Base-by-base conservation (phyloP, 2,888 invertebrate species). In the Opisthograptis luteolata region DNA sequence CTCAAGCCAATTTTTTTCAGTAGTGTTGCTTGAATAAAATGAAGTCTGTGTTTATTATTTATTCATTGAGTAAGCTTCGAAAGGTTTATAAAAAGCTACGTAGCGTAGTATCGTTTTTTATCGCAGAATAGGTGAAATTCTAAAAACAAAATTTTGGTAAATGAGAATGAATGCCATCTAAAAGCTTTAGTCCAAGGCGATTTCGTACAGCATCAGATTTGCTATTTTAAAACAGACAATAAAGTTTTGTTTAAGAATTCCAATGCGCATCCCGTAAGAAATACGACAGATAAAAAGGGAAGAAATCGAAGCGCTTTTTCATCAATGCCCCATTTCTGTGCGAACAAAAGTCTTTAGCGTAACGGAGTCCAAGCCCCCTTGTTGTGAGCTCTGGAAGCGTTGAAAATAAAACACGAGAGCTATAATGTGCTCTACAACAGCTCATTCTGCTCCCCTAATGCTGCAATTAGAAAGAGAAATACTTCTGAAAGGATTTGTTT, bases 401-500 rank as follows among this genome's bases (percentile, higher is more conserved):
- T 81, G 71, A 73, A 82, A 83, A 84, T 81, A 84, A 82, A 83
- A 83, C 68, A 75, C 71, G 75, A 71, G 69, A 70, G 62, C 67
- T 70, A 64, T 59, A 19, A 13, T 61, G 55, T 67, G 71, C 61
- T 65, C 66, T 77, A 83, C 79, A 84, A 84, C 83, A 83, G 78
- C 79, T 83, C 78, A 79, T 79, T 81, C 70, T 68, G 68, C 69
- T 74, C 69, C 70, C 71, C 77, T 84, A 82, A 86, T 84, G 75
- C 78, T 79, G 78, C 84, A 86, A 87, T 87, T 85, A 87, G 78
- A 78, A 73, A 67, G 70, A 75, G 73, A 76, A 79, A 79, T 76
- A 78, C 72, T 73, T 74, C 72, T 73, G 75, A 79, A 82, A 80
- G 76, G 84, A 86, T 87, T 87, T 84, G 82, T 85, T 81, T 74